Conservation (phyloP, 2,888 invertebrate genomes). For the Acronicta aceris region DNA sequence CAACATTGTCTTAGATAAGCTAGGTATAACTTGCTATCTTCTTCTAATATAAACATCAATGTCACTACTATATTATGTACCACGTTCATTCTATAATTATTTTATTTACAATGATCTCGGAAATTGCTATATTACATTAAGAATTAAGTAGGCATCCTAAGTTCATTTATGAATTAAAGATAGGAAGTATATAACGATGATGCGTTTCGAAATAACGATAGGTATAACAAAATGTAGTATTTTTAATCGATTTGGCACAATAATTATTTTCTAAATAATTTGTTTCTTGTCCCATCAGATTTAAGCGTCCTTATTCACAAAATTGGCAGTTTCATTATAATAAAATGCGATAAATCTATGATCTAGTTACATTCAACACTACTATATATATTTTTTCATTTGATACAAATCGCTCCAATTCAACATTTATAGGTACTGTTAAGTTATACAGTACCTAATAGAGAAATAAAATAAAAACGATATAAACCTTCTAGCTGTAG, state of each 20-base stretch:
- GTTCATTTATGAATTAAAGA: slow-evolving; percentile 28
- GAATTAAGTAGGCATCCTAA: slow-evolving; percentile 12
- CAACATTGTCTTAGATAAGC: slow-evolving; percentile 65
- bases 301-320: slow-evolving; percentile 53
- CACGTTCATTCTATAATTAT: slow-evolving; percentile 54
- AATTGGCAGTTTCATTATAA: slow-evolving; percentile 73
- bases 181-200: slow-evolving; percentile 17
- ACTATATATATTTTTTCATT: slow-evolving; percentile 16
- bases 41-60: slow-evolving; percentile 73
- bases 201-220: neutral
- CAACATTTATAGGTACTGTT: slow-evolving; percentile 18
- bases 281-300: slow-evolving; percentile 16
- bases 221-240: neutral
- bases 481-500: too few species aligned
- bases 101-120: slow-evolving; percentile 61
- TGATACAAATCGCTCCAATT: slow-evolving; percentile 30
- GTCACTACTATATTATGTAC: slow-evolving; percentile 58
- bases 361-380: slow-evolving; percentile 61
- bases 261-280: slow-evolving; percentile 1
- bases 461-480: too few species aligned
- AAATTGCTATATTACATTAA: slow-evolving; percentile 46
- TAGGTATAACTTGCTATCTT: slow-evolving; percentile 54
- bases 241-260: neutral
- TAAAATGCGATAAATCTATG: slow-evolving; percentile 59
- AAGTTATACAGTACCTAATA: too few species aligned